These are phyloP conservation scores for Eucidaris tribuloides DNA, from an alignment of 35 echinoderm and acorn worm genomes.

Conservation along the genomic window DNA sequence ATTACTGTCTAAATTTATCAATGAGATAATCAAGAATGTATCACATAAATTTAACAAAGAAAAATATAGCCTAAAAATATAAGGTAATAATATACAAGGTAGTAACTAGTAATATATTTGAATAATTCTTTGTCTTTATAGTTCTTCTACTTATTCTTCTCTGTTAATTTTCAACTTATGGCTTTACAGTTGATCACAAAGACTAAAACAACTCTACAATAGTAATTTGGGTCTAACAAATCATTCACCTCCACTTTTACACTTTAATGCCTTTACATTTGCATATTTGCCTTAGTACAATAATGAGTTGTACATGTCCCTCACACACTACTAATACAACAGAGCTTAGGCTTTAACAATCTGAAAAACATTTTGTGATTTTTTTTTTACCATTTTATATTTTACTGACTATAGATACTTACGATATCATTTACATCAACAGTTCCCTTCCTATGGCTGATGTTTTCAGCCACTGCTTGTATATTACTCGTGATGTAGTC, in stretches of 20 bases:
- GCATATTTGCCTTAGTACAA: not conserved
- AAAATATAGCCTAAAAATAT: too few species aligned
- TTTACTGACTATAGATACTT: not conserved
- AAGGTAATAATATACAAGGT: too few species aligned
- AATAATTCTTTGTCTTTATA: too few species aligned
- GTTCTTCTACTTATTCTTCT: too few species aligned
- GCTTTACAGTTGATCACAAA: too few species aligned
- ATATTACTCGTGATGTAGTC: slow-evolving; percentile 47
- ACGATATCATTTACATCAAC: slow-evolving; percentile 79
- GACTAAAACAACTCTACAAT: too few species aligned
- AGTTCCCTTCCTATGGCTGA: slow-evolving; percentile 65
- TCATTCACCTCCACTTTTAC: not conserved
- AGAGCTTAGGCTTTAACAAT: not conserved
- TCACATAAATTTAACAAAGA: too few species aligned
- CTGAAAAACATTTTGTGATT: not conserved
- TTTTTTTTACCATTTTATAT: not conserved
- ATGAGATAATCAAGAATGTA: too few species aligned
- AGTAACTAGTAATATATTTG: too few species aligned
- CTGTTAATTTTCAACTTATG: too few species aligned
- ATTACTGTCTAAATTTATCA: too few species aligned
- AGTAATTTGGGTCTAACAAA: not conserved
- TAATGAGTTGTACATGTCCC: not conserved
- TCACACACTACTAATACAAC: not conserved
- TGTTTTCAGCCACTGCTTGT: slow-evolving; percentile 44
- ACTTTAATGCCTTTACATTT: not conserved